Percentiles rank a stretch among this genome's conserved stretches.
phyloP scores from a whole-genome alignment of 1,140 invertebrate species.

The Wasmannia auropunctata region DNA sequence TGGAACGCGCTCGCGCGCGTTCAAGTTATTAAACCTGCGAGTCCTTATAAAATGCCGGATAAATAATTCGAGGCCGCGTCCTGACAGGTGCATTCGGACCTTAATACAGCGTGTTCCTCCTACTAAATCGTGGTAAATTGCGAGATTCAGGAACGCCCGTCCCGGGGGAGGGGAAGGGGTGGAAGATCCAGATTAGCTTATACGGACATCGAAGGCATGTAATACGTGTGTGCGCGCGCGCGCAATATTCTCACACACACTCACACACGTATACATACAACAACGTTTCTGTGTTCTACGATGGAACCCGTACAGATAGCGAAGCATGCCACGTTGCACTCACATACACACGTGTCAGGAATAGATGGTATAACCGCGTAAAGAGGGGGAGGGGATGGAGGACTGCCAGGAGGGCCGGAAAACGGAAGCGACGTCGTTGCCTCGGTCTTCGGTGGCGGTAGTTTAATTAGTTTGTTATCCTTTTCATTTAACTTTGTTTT shows the following conservation, averaged over 20 bases:
- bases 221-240: background rate
- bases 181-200: background rate
- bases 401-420: background rate
- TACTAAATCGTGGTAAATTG: background rate
- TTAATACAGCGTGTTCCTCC: background rate
- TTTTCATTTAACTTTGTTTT: constrained; percentile 75
- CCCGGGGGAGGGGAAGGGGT: too few species aligned
- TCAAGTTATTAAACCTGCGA: background rate
- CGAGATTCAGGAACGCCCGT: background rate
- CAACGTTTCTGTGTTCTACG: background rate
- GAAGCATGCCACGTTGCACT: background rate
- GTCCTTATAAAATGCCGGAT: background rate
- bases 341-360: background rate
- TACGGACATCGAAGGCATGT: background rate
- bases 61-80: background rate
- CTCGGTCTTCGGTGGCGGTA: constrained; percentile 61
- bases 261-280: too few species aligned
- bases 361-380: constrained; percentile 12
- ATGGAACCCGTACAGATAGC: background rate
- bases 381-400: background rate
- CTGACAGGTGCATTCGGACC: background rate
- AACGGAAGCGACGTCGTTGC: constrained; percentile 38
- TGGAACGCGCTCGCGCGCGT: background rate
- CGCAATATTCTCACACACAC: background rate
- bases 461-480: constrained; percentile 80